Evolutionary conservation across 2,797 vertebrate species (phyloP), one percentile per base, ranked within the genome.

Genomic region (Aselliscus stoliczkanus): DNA sequence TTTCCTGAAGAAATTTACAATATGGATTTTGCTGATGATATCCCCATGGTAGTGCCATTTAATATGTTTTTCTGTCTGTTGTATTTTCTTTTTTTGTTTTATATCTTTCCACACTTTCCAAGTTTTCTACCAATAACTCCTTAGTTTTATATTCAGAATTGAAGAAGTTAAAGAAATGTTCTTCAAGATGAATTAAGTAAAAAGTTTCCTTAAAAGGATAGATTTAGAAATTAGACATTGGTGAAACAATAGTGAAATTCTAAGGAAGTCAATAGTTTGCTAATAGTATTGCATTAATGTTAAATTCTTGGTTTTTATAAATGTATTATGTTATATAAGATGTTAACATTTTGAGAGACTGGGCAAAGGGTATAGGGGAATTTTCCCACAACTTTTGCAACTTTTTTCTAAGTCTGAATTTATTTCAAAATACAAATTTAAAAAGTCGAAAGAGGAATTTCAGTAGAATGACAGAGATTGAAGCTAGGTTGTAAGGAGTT

Each of bases 61-160:
- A 93, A 64, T 15, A 5, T 67, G 60, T 67, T 87, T 44, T 90
- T 70, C 58, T 93, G 15, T 56, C 21, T 27, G 39, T 75, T 62
- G 12, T 54, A 18, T 89, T 82, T 94, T 93, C 65, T 88, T 92
- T 56, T 88, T 50, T n/a, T n/a, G n/a, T n/a, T 14, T 86, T 52
- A 52, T 65, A 39, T 31, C 27, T 72, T 72, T 90, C 47, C 37
- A 52, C 52, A 67, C n/a, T 91, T 94, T 72, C 25, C 44, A 67
- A 56, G 18, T 81, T 91, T 88, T 95, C 21, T 37, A 82, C 44
- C 81, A 25, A n/a, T 73, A 27, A 76, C 62, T 96, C 20, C 50
- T 94, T 73, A 91, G 21, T 90, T 90, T 85, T 88, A 77, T 84
- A 76, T 65, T 90, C 42, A 93, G 67, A 96, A 94, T 12, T 81